These are phyloP conservation scores for Taxidea taxus DNA, from an alignment of 2,113 vertebrate species.

Conservation along the genomic window DNA sequence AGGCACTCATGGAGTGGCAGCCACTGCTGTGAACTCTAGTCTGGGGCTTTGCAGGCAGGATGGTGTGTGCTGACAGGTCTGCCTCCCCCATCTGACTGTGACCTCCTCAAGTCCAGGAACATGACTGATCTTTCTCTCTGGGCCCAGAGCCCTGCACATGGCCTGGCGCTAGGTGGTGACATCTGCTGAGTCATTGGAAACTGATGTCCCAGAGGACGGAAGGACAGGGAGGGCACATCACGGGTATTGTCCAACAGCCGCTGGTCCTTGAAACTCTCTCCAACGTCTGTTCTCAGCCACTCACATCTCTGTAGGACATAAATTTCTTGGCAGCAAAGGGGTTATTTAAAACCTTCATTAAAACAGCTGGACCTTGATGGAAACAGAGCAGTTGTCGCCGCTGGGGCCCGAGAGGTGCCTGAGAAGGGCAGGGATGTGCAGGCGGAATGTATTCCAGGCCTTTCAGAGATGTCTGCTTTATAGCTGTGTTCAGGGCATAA, in stretches of 20 bases:
- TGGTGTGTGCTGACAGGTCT: fast-evolving
- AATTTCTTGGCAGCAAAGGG: not conserved
- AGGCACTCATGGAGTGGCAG: not conserved
- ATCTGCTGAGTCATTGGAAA: not conserved
- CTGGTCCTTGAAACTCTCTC: not conserved
- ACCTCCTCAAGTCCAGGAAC: not conserved
- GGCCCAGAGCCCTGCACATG: not conserved
- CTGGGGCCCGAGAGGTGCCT: not conserved
- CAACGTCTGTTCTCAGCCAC: not conserved
- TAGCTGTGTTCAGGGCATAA: not conserved
- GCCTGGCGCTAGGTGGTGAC: not conserved
- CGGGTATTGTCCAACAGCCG: not conserved
- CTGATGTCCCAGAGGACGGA: not conserved
- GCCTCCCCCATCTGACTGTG: not conserved
- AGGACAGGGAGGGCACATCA: fast-evolving
- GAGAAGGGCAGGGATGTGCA: not conserved
- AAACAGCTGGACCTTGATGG: not conserved
- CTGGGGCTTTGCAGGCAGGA: not conserved
- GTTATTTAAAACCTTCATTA: constrained; percentile 9
- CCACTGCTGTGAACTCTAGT: too few species aligned
- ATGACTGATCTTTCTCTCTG: not conserved
- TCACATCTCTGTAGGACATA: not conserved
- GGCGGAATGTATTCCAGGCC: not conserved
- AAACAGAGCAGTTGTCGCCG: not conserved
- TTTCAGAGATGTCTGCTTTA: not conserved